Conservation (phyloP, 2,797 vertebrate species). For the Chromobotia macracanthus region DNA sequence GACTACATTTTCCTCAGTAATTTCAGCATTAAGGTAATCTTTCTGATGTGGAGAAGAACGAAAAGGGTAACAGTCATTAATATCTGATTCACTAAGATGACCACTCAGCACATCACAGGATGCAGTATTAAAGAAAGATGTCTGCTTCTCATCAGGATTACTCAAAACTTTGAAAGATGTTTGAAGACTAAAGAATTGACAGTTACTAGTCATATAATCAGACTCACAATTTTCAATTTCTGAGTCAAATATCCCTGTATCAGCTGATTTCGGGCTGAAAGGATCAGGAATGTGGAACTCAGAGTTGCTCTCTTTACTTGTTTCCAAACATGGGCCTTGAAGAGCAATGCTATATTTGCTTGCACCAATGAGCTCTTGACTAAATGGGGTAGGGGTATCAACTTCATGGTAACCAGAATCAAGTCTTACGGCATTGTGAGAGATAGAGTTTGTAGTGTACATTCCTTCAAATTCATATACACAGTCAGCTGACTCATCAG, state of each 20-base stretch:
- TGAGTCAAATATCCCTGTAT: slow-evolving; percentile 49
- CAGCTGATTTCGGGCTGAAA: slow-evolving; percentile 53
- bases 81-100: slow-evolving; percentile 47
- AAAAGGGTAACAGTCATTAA: slow-evolving; percentile 52
- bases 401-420: slow-evolving; percentile 61
- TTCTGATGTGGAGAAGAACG: slow-evolving; percentile 36
- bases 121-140: slow-evolving; percentile 10
- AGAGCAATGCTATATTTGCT: slow-evolving; percentile 27
- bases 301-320: slow-evolving; percentile 14
- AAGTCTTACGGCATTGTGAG: slow-evolving; percentile 42
- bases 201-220: slow-evolving; percentile 24
- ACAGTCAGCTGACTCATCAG: background rate
- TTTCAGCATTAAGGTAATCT: slow-evolving; percentile 27
- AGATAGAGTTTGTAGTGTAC: slow-evolving; percentile 16
- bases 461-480: slow-evolving; percentile 38
- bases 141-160: slow-evolving; percentile 21
- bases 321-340: slow-evolving; percentile 18
- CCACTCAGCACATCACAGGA: slow-evolving; percentile 46
- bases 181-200: slow-evolving; percentile 22
- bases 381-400: slow-evolving; percentile 39
- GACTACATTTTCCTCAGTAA: slow-evolving; percentile 30
- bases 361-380: slow-evolving; percentile 26
- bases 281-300: slow-evolving; percentile 45
- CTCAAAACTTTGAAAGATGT: background rate
- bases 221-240: slow-evolving; percentile 48